A percentile compares a stretch with the other conserved stretches of the same genome.
Evolutionary conservation across 2,113 vertebrate genomes (phyloP).

Genomic region (Syngnathus scovelli): DNA sequence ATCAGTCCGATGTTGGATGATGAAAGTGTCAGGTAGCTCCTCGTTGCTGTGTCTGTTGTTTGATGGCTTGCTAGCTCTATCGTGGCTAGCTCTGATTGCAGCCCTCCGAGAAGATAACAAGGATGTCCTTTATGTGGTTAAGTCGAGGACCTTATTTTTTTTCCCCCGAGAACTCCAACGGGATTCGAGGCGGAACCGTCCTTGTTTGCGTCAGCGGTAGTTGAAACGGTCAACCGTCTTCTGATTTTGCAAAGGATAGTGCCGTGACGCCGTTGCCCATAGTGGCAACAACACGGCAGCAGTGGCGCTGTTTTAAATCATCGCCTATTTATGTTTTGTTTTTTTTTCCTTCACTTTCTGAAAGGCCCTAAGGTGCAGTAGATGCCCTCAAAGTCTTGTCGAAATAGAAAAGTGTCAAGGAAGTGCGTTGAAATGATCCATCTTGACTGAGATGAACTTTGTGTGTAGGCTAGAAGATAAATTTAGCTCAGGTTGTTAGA

Average conservation of each 20-base stretch:
- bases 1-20: constrained; percentile 50
- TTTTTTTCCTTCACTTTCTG: background rate
- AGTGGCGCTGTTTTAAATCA: background rate
- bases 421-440: background rate
- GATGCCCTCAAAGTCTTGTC: background rate
- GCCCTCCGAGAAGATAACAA: constrained; percentile 6
- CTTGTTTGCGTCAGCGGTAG: background rate
- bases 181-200: background rate
- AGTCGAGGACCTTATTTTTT: background rate
- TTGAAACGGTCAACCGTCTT: background rate
- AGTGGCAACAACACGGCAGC: background rate
- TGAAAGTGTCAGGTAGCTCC: constrained; percentile 44
- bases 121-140: background rate
- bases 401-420: background rate
- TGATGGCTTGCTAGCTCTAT: constrained; percentile 14
- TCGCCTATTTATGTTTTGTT: background rate
- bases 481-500: background rate
- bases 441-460: background rate
- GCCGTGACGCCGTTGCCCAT: constrained; percentile 41
- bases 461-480: background rate
- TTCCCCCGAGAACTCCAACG: background rate
- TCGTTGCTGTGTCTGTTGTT: background rate
- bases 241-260: background rate
- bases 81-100: constrained; percentile 13
- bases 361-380: background rate